phyloP scores from a whole-genome alignment of 2,888 invertebrate species.

The Aricia artaxerxes region DNA sequence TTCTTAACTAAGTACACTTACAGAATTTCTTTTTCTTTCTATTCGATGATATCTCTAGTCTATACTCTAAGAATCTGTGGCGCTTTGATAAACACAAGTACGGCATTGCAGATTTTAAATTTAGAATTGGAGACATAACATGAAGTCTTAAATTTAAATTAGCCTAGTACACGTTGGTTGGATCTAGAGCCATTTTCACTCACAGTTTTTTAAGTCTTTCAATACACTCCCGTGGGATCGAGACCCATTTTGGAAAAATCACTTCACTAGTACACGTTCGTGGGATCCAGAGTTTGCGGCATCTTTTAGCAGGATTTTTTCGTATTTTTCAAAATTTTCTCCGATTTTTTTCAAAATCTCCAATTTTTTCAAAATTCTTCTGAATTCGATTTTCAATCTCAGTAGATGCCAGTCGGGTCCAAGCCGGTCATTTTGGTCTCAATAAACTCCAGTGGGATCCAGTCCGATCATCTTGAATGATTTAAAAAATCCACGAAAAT shows the following conservation, averaged over 20 bases:
- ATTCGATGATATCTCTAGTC: constrained; percentile 67
- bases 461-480: constrained; percentile 41
- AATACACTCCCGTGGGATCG: constrained; percentile 73
- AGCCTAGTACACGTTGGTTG: constrained; percentile 51
- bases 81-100: constrained; percentile 46
- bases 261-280: constrained; percentile 60
- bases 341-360: not conserved
- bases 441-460: constrained; percentile 44
- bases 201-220: constrained; percentile 44
- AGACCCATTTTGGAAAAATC: constrained; percentile 59
- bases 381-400: constrained; percentile 16
- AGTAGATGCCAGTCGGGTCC: constrained; percentile 43
- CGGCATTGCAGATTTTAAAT: constrained; percentile 48
- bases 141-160: constrained; percentile 38
- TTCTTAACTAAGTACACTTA: constrained; percentile 45
- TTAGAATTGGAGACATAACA: constrained; percentile 39
- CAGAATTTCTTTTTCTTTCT: constrained; percentile 66
- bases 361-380: not conserved
- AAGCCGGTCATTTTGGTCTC: constrained; percentile 42
- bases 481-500: constrained; percentile 34
- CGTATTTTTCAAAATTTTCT: not conserved
- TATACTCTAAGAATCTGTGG: constrained; percentile 66
- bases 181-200: constrained; percentile 49
- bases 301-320: constrained; percentile 1
- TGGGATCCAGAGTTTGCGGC: constrained; percentile 62